These are phyloP conservation scores for Hermaeophaga mercurialis DNA, from an alignment of 2,888 invertebrate species.

Conservation along the genomic window DNA sequence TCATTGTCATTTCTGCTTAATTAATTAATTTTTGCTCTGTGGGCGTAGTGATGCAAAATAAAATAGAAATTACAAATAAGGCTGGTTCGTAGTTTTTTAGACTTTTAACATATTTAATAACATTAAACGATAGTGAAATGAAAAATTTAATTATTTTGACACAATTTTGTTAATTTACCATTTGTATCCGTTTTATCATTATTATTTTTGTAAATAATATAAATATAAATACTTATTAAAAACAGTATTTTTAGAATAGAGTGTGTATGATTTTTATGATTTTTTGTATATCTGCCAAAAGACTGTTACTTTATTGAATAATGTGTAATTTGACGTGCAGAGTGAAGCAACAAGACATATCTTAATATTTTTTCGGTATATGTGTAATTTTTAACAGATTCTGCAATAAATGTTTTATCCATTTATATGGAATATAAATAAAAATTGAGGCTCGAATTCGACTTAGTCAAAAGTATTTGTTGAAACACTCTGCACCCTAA, in stretches of 20 bases:
- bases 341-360: slow-evolving; percentile 15
- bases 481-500: slow-evolving; percentile 6
- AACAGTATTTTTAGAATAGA: slow-evolving; percentile 40
- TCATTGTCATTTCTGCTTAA: too few species aligned
- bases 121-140: too few species aligned
- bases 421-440: too few species aligned
- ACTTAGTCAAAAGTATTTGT: not conserved
- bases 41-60: too few species aligned
- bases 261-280: slow-evolving; percentile 43
- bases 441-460: too few species aligned
- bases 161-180: slow-evolving; percentile 9
- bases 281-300: slow-evolving; percentile 55
- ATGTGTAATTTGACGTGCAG: slow-evolving; percentile 28
- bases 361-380: not conserved
- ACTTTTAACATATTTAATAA: too few species aligned
- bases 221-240: slow-evolving; percentile 35
- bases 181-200: not conserved
- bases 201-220: slow-evolving; percentile 34
- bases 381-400: too few species aligned
- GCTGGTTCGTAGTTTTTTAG: too few species aligned
- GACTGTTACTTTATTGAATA: slow-evolving; percentile 55
- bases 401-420: too few species aligned
- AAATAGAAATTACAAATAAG: too few species aligned
- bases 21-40: too few species aligned
- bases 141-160: not conserved